These are phyloP conservation scores for Shargacucullia verbasci DNA, from an alignment of 2,888 invertebrate genomes.

Conservation along the genomic window DNA sequence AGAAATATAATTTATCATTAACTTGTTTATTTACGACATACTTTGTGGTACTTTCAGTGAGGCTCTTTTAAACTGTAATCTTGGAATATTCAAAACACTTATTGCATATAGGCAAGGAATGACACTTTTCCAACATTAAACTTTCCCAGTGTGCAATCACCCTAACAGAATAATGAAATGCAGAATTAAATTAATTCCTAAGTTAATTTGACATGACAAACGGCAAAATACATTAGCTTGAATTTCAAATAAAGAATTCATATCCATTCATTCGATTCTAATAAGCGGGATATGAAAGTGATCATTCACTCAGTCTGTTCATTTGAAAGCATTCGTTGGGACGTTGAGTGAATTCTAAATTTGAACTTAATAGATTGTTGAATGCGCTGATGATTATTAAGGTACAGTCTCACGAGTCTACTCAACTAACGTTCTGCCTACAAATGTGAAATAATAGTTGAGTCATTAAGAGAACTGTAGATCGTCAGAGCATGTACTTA, in stretches of 20 bases:
- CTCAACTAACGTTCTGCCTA: constrained; percentile 14
- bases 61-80: neutral
- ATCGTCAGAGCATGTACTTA: constrained; percentile 8
- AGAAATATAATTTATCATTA: too few species aligned
- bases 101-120: too few species aligned
- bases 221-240: constrained; percentile 40
- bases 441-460: neutral
- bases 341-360: constrained; percentile 51
- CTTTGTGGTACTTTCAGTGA: too few species aligned
- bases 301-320: constrained; percentile 58
- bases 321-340: constrained; percentile 46
- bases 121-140: constrained; percentile 3
- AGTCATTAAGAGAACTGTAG: neutral
- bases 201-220: constrained; percentile 51
- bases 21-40: too few species aligned
- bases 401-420: constrained; percentile 21
- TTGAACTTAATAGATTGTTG: constrained; percentile 42
- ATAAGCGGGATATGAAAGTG: constrained; percentile 57
- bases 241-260: constrained; percentile 56
- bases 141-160: constrained; percentile 8
- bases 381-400: constrained; percentile 12
- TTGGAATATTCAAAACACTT: constrained; percentile 18
- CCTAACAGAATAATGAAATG: constrained; percentile 41
- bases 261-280: constrained; percentile 53
- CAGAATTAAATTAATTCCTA: constrained; percentile 33